Conservation (phyloP, 1,140 invertebrate species). For the Conus ventricosus region DNA sequence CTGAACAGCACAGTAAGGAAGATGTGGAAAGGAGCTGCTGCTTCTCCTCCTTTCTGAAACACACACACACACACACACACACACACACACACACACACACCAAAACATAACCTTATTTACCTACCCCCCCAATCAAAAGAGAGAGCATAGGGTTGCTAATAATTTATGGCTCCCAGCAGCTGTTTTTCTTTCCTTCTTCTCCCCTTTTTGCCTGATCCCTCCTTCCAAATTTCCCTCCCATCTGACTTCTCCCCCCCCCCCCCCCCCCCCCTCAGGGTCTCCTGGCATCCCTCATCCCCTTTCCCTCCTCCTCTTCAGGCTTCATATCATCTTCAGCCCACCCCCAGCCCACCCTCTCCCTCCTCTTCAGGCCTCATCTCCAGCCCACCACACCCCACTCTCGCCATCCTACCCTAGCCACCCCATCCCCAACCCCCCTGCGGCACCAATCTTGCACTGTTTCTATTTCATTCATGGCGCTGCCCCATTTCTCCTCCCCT, state of each 20-base stretch:
- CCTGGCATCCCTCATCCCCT: neutral
- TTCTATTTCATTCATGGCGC: neutral
- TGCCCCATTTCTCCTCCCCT: neutral
- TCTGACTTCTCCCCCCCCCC: neutral
- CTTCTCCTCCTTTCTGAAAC: no score
- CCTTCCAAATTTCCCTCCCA: neutral
- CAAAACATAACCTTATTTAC: neutral
- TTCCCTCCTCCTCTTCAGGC: neutral
- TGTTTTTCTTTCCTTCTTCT: neutral
- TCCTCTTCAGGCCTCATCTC: neutral
- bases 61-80: no score
- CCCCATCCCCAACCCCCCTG: neutral
- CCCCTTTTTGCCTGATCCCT: no score
- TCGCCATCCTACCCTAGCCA: no score
- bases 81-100: no score
- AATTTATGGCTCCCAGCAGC: neutral
- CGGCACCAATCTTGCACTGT: neutral
- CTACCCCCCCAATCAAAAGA: constrained; percentile 2
- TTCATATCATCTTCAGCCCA: no score
- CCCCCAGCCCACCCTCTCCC: neutral
- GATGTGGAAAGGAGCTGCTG: no score
- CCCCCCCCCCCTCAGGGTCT: neutral
- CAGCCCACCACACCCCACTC: no score
- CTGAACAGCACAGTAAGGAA: no score
- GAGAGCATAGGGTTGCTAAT: neutral